Evolutionary conservation across 2,113 vertebrate genomes (phyloP).

Genomic region (Emydocephalus ijimae): DNA sequence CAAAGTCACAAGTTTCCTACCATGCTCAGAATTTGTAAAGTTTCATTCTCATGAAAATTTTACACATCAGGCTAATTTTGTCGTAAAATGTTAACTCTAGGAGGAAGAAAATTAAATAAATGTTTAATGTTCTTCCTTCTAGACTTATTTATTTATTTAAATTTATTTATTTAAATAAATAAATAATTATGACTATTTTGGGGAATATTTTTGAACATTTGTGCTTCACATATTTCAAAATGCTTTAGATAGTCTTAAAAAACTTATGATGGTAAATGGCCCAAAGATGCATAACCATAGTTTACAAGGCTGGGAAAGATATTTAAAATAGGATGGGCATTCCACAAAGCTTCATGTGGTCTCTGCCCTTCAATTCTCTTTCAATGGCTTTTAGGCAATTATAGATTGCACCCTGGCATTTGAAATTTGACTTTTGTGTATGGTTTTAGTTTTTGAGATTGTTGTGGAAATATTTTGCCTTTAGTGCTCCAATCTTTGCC

Average conservation of each 20-base stretch:
- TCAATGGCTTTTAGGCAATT: background rate
- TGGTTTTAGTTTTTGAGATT: background rate
- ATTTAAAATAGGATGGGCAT: background rate
- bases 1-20: background rate
- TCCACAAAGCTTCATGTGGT: background rate
- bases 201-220: background rate
- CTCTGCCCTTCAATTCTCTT: background rate
- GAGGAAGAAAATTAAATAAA: too few relatives aligned
- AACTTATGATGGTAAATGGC: background rate
- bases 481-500: background rate
- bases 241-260: background rate
- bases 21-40: background rate
- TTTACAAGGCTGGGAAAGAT: background rate
- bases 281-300: background rate
- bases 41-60: background rate
- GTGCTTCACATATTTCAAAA: background rate
- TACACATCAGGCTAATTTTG: background rate
- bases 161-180: background rate
- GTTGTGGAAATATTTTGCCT: background rate
- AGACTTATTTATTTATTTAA: too few relatives aligned
- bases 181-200: background rate
- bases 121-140: too few relatives aligned
- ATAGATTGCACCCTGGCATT: background rate
- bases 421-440: background rate
- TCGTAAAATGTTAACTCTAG: too few relatives aligned